These are phyloP conservation scores for Aporophyla lueneburgensis DNA, from an alignment of 2,888 invertebrate species.

Conservation along the genomic window DNA sequence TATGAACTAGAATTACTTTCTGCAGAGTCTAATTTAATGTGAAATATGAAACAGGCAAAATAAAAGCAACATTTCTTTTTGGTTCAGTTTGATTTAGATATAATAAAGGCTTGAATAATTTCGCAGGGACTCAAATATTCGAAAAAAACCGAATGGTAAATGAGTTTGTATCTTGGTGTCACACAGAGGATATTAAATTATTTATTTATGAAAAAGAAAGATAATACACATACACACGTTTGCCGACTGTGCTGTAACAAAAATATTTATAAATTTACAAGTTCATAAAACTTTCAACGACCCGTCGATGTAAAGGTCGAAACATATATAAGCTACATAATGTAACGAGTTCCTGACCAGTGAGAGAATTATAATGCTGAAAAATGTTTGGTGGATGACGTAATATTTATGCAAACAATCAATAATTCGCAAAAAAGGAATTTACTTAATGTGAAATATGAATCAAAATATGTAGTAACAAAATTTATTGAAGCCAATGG, in stretches of 20 bases:
- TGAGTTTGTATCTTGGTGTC: background rate
- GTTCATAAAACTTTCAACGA: background rate
- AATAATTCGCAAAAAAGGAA: background rate
- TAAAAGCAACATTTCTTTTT: background rate
- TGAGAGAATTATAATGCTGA: background rate
- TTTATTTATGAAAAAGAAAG: conserved; percentile 3
- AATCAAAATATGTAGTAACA: background rate
- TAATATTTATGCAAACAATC: background rate
- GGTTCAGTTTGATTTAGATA: background rate
- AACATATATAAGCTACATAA: conserved; percentile 28
- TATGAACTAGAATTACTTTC: conserved; percentile 34
- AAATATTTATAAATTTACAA: conserved; percentile 14
- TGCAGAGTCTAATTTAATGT: conserved; percentile 22
- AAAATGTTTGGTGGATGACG: background rate
- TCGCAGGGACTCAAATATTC: background rate
- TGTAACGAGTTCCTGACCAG: background rate
- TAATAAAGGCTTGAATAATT: background rate
- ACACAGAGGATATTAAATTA: background rate
- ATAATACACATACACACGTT: background rate
- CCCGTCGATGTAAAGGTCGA: conserved; percentile 9
- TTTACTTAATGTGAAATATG: background rate
- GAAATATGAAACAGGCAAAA: conserved; percentile 14
- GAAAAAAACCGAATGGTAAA: background rate
- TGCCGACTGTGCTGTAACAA: conserved; percentile 7
- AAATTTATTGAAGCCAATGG: background rate